Base-by-base conservation (phyloP, 2,113 vertebrate species). In the Hypanus sabinus region DNA sequence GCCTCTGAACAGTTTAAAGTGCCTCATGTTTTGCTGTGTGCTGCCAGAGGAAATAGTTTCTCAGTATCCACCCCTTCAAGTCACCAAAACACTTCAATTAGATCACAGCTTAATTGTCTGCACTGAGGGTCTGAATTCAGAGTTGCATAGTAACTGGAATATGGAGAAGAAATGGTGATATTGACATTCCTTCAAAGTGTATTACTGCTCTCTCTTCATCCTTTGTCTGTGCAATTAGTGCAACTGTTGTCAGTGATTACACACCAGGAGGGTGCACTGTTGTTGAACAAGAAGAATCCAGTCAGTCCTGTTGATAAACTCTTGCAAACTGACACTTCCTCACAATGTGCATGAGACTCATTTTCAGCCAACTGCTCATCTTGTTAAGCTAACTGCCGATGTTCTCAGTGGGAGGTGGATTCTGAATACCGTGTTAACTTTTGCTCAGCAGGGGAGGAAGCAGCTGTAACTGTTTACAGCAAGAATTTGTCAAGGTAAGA, bases 191-290 rank as follows among this genome's bases (percentile, higher is more conserved):
- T 90, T 90, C 12, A 68, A 11, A n/a, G 22, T 70, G 30, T 24
- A 3, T 20, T 93, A 73, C 10, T 16, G 65, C 0, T 22, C 90
- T 88, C 33, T 91, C 30, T 91, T 5, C 6, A 22, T 46, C 68
- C 36, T 24, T 7, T 36, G 22, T 30, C 85, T 55, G 8, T 93
- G 14, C 33, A 24, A 22, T 71, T 27, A n/a, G 12, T 62, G 83
- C 8, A 55, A 27, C 18, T 92, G 80, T 38, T 16, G 38, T 83
- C 9, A 83, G 55, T 87, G 83, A 24, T 87, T 57, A 36, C 90
- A 27, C 91, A 93, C 91, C 68, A 93, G 91, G 70, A 93, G 91
- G 70, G 70, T 30, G 70, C 70, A 46, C 68, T 93, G 68, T 83
- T 83, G 80, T 93, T 93, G 91, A 93, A 46, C 24, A 22, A 55